Conservation (phyloP, 2,888 invertebrate genomes). For the Oasisia sp. region DNA sequence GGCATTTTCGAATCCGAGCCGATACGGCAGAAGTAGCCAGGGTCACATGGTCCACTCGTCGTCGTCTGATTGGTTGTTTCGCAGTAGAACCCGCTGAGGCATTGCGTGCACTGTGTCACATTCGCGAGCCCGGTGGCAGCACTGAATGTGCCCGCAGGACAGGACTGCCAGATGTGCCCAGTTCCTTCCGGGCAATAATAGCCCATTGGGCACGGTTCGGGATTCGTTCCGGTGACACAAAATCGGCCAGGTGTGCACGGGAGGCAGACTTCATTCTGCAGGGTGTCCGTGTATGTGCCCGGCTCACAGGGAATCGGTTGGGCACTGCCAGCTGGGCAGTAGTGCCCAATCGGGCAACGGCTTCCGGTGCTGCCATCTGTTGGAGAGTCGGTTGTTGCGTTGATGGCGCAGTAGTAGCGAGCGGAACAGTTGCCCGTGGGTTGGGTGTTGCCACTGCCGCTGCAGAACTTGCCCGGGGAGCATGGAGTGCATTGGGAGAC, state of each 20-base stretch:
- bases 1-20: constrained; percentile 54
- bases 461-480: constrained; percentile 57
- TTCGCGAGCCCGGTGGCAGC: constrained; percentile 48
- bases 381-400: constrained; percentile 54
- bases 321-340: constrained; percentile 57
- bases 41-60: constrained; percentile 54
- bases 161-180: constrained; percentile 55
- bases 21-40: constrained; percentile 56
- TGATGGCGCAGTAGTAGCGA: constrained; percentile 60
- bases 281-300: constrained; percentile 53
- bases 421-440: constrained; percentile 41
- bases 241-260: constrained; percentile 55
- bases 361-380: constrained; percentile 53
- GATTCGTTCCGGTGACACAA: constrained; percentile 53
- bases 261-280: constrained; percentile 47
- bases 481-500: constrained; percentile 54
- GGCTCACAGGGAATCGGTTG: constrained; percentile 54
- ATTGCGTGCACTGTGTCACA: constrained; percentile 55
- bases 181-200: constrained; percentile 61
- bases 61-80: constrained; percentile 51
- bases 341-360: constrained; percentile 55
- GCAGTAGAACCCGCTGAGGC: constrained; percentile 59
- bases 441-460: constrained; percentile 47
- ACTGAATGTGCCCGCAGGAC: constrained; percentile 58
- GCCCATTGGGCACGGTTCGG: constrained; percentile 55